phyloP scores from a whole-genome alignment of 2,888 invertebrate genomes.

The Drosophila testacea region DNA sequence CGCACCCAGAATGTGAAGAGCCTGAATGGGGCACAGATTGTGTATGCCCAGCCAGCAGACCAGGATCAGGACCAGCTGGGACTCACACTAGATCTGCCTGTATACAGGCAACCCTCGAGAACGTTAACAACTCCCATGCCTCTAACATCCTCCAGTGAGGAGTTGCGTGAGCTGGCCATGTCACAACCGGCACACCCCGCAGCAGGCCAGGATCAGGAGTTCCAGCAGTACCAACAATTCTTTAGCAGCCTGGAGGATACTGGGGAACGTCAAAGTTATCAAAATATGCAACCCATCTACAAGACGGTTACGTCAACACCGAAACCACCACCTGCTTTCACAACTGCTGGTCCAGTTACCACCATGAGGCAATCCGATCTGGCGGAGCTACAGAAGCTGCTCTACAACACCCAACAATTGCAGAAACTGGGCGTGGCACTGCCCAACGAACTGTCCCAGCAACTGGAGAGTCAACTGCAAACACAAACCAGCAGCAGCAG shows the following conservation, averaged over 20 bases:
- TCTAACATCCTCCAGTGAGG: conserved; percentile 75
- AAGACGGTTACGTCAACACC: conserved; percentile 63
- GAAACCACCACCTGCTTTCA: conserved; percentile 25
- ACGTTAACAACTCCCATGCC: conserved; percentile 3
- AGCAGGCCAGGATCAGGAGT: conserved; percentile 42
- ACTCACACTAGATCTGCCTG: conserved; percentile 62
- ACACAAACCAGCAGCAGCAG: conserved; percentile 21
- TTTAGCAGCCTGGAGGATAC: conserved; percentile 69
- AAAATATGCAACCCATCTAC: conserved; percentile 78
- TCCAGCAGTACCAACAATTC: conserved; percentile 70
- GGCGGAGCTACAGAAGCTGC: conserved; percentile 85
- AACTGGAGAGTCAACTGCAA: conserved; percentile 73
- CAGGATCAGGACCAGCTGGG: conserved; percentile 7
- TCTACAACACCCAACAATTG: conserved; percentile 85
- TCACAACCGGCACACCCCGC: conserved; percentile 58
- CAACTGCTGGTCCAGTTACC: background rate
- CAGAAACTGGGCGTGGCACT: conserved; percentile 79
- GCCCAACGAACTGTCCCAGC: conserved; percentile 76
- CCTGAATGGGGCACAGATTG: conserved; percentile 72
- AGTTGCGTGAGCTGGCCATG: conserved; percentile 74
- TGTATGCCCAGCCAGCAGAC: conserved; percentile 69
- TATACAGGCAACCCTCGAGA: conserved; percentile 44
- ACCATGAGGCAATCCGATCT: conserved; percentile 85
- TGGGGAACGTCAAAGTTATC: conserved; percentile 70
- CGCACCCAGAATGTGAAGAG: conserved; percentile 72